A percentile compares a stretch with the other conserved stretches of the same genome.
Evolutionary conservation across 2,113 vertebrate species (phyloP).

Genomic region (Aleadryas rufinucha): DNA sequence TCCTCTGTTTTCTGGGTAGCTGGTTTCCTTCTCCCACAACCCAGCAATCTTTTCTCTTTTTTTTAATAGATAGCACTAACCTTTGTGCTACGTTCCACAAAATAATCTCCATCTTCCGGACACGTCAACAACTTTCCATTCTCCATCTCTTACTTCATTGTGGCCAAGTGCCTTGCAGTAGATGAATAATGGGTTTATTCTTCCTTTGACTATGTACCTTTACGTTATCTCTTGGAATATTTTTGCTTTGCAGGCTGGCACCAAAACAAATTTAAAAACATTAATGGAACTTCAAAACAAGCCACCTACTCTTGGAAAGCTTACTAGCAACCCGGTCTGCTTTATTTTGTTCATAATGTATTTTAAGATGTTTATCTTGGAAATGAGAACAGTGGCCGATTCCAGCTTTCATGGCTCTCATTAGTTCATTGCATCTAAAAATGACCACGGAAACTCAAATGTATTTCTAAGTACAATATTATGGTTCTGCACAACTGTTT

Average conservation of each 20-base stretch:
- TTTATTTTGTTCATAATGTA: constrained; percentile 32
- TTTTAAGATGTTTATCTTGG: constrained; percentile 61
- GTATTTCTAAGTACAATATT: constrained; percentile 28
- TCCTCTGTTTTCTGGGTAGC: background rate
- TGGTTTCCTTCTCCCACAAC: constrained; percentile 5
- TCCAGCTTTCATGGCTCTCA: constrained; percentile 22
- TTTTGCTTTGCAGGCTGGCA: constrained; percentile 10
- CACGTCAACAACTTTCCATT: constrained; percentile 9
- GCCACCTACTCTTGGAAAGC: constrained; percentile 38
- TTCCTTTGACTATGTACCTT: constrained; percentile 14
- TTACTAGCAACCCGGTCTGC: background rate
- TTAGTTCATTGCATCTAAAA: constrained; percentile 46
- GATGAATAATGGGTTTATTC: constrained; percentile 52
- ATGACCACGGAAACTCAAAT: constrained; percentile 2
- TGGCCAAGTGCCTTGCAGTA: background rate
- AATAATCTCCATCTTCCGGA: background rate
- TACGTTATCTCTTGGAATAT: constrained; percentile 34
- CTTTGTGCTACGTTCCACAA: background rate
- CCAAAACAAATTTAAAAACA: constrained; percentile 24
- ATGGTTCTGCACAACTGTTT: background rate
- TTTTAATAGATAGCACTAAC: background rate
- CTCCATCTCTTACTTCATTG: background rate
- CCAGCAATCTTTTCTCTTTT: background rate
- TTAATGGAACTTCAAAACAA: constrained; percentile 40
- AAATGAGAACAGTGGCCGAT: background rate